Evolutionary conservation across 2,888 invertebrate genomes (phyloP).

Genomic region (Diploptera punctata): DNA sequence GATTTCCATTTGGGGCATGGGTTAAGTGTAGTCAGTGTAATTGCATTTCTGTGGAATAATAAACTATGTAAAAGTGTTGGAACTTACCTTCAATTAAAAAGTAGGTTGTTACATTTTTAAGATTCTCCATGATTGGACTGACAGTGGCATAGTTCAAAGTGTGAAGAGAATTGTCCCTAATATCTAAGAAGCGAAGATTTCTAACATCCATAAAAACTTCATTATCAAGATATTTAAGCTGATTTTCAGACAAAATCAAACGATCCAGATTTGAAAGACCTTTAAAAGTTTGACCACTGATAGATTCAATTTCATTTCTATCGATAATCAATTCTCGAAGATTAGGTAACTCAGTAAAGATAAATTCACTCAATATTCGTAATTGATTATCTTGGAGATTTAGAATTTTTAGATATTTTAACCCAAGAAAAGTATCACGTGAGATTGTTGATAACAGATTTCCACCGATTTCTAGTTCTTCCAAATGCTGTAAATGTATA

Average conservation of each 20-base stretch:
- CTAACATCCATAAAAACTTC: constrained; percentile 77
- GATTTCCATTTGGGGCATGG: no score
- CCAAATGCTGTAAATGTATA: constrained; percentile 73
- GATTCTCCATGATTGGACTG: constrained; percentile 77
- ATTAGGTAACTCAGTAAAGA: constrained; percentile 79
- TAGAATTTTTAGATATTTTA: constrained; percentile 74
- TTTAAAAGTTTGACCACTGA: constrained; percentile 78
- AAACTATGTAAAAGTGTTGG: not conserved
- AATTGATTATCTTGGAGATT: constrained; percentile 78
- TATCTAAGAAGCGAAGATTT: constrained; percentile 74
- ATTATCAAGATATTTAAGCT: constrained; percentile 72
- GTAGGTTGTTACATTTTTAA: constrained; percentile 76
- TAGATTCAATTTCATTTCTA: constrained; percentile 63
- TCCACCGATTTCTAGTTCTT: constrained; percentile 84
- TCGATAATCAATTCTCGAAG: constrained; percentile 70
- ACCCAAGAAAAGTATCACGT: constrained; percentile 77
- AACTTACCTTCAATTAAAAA: constrained; percentile 79
- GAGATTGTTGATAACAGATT: constrained; percentile 74
- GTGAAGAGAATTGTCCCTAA: constrained; percentile 78
- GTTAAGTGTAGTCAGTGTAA: no score
- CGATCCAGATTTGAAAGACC: constrained; percentile 75
- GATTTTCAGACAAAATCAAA: constrained; percentile 78
- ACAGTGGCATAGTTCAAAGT: constrained; percentile 79
- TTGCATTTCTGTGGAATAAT: no score
- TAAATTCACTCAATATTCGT: constrained; percentile 78